These are phyloP conservation scores for Fragum whitleyi DNA, from an alignment of 2,888 invertebrate genomes.

Conservation along the genomic window DNA sequence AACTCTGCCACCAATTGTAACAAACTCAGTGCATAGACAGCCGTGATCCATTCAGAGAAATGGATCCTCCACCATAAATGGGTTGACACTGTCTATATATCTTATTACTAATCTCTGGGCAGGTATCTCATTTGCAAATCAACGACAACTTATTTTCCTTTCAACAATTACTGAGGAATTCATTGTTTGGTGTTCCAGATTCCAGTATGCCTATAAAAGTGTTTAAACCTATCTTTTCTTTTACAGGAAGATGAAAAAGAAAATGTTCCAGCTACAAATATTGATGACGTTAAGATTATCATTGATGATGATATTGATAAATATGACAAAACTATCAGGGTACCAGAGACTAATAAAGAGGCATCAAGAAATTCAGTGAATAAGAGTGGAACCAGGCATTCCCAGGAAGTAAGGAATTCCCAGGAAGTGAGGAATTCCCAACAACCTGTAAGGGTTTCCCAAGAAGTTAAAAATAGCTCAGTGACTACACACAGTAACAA, in stretches of 20 bases:
- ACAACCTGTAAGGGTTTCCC: neutral
- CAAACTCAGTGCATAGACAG: too few species aligned
- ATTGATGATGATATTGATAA: conserved; percentile 86
- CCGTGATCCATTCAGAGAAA: too few species aligned
- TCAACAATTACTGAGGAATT: too few species aligned
- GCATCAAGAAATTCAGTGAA: conserved; percentile 11
- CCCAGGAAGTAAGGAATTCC: conserved; percentile 3
- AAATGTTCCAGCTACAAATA: conserved; percentile 77
- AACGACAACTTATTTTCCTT: too few species aligned
- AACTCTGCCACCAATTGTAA: too few species aligned
- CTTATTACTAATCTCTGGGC: too few species aligned
- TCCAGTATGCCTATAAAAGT: too few species aligned
- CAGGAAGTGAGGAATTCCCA: neutral
- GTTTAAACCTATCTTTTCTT: neutral
- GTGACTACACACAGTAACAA: neutral
- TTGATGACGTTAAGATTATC: conserved; percentile 83
- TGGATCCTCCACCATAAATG: too few species aligned
- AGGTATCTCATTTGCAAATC: too few species aligned
- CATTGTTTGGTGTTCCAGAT: too few species aligned
- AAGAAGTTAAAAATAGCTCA: conserved; percentile 7
- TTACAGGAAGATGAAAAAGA: conserved; percentile 75
- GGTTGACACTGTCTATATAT: too few species aligned
- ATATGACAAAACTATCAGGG: conserved; percentile 15
- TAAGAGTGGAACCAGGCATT: conserved; percentile 1
- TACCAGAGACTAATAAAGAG: conserved; percentile 6